A percentile compares a stretch with the other conserved stretches of the same genome.
Evolutionary conservation across 2,888 invertebrate genomes (phyloP).

Genomic region (Ganaspis brasiliensis): DNA sequence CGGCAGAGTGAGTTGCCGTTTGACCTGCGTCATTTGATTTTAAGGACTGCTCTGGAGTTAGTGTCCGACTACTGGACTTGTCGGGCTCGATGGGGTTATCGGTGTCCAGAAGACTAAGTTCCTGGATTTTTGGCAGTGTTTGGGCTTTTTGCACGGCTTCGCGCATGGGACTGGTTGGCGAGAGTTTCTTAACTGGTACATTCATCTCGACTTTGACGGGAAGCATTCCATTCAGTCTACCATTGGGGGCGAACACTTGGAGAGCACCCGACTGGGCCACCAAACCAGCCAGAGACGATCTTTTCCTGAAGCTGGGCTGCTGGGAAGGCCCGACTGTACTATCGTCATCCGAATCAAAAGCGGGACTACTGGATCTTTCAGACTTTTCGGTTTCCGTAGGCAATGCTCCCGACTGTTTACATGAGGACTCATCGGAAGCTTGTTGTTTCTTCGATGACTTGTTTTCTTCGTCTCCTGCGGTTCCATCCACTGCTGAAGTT

Average conservation of each 20-base stretch:
- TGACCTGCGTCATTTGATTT: conserved; percentile 64
- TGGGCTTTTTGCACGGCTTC: conserved; percentile 75
- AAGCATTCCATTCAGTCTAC: conserved; percentile 73
- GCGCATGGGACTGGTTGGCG: conserved; percentile 78
- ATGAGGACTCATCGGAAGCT: conserved; percentile 56
- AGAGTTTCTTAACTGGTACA: conserved; percentile 61
- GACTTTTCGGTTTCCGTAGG: conserved; percentile 86
- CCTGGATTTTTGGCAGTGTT: conserved; percentile 85
- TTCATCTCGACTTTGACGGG: conserved; percentile 70
- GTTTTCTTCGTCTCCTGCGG: conserved; percentile 70
- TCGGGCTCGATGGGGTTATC: conserved; percentile 82
- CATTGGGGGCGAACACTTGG: conserved; percentile 76
- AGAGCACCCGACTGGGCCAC: conserved; percentile 86
- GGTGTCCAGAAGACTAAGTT: conserved; percentile 85
- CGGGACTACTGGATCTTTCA: conserved; percentile 94
- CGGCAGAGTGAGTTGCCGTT: conserved; percentile 57
- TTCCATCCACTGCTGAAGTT: conserved; percentile 63
- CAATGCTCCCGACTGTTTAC: conserved; percentile 67
- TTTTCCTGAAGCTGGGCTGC: conserved; percentile 82
- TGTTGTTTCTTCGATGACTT: conserved; percentile 73
- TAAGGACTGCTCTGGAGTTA: conserved; percentile 77
- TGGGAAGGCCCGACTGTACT: conserved; percentile 82
- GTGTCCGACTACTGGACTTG: conserved; percentile 77
- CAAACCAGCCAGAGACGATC: conserved; percentile 86
- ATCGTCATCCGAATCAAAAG: conserved; percentile 97